Conservation (phyloP, 2,113 vertebrate genomes). For the Heterocephalus glaber region DNA sequence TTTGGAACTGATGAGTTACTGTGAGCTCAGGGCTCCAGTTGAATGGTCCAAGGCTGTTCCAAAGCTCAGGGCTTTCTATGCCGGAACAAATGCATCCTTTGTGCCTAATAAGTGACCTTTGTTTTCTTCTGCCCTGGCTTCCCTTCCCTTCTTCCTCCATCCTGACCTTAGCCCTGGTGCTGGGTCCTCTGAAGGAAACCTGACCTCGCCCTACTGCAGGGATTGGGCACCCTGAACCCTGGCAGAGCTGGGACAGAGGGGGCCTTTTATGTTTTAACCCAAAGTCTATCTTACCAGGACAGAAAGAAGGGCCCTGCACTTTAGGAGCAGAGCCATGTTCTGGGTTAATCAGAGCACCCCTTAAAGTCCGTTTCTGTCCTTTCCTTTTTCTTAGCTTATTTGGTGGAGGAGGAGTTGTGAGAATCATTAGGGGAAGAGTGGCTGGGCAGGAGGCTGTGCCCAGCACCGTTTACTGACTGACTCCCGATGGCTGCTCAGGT, state of each 20-base stretch:
- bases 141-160: background rate
- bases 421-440: background rate
- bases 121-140: constrained; percentile 19
- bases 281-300: background rate
- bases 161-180: background rate
- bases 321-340: background rate
- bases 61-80: background rate
- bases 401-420: background rate
- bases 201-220: background rate
- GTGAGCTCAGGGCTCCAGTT: constrained; percentile 57
- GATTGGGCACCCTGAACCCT: background rate
- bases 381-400: background rate
- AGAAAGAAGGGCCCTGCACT: background rate
- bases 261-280: constrained; percentile 2
- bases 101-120: constrained; percentile 71
- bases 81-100: constrained; percentile 63
- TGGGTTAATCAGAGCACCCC: background rate
- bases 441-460: background rate
- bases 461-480: rapidly evolving
- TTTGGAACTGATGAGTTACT: constrained; percentile 49
- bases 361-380: background rate
- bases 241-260: background rate
- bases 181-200: constrained; percentile 21
- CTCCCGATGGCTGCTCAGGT: background rate
- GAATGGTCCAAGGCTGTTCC: constrained; percentile 27